Percentiles rank a stretch among this genome's conserved stretches.
Evolutionary conservation across 1,140 invertebrate species (phyloP).

Genomic region (Nixonia krombeini): DNA sequence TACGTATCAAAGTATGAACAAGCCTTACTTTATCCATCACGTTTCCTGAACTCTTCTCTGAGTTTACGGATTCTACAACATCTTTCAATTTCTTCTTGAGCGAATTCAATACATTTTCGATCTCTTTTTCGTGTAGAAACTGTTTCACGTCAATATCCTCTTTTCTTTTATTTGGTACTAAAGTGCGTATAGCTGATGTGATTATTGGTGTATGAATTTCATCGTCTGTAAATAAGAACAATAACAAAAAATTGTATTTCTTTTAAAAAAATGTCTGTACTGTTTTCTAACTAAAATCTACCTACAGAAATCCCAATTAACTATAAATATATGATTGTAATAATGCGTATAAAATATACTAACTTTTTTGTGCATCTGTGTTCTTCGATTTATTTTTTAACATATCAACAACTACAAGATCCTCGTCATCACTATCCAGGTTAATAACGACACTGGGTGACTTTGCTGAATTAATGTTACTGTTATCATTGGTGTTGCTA

Average conservation of each 20-base stretch:
- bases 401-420: constrained; percentile 33
- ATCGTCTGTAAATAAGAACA: no score
- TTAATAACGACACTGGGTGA: constrained; percentile 62
- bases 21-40: constrained; percentile 13
- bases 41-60: background rate
- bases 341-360: no score
- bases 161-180: background rate
- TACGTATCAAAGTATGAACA: constrained; percentile 44
- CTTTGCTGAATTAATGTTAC: background rate
- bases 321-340: no score
- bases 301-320: no score
- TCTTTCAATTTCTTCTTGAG: constrained; percentile 16
- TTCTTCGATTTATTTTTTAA: constrained; percentile 6
- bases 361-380: no score
- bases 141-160: constrained; percentile 2
- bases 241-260: no score
- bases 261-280: no score
- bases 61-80: background rate
- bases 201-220: no score
- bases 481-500: no score
- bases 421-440: constrained; percentile 63
- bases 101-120: constrained; percentile 8
- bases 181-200: no score
- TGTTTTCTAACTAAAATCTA: no score
- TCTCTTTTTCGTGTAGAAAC: constrained; percentile 3